These are phyloP conservation scores for Eupithecia pulchellata DNA, from an alignment of 2,888 invertebrate species.

Conservation along the genomic window DNA sequence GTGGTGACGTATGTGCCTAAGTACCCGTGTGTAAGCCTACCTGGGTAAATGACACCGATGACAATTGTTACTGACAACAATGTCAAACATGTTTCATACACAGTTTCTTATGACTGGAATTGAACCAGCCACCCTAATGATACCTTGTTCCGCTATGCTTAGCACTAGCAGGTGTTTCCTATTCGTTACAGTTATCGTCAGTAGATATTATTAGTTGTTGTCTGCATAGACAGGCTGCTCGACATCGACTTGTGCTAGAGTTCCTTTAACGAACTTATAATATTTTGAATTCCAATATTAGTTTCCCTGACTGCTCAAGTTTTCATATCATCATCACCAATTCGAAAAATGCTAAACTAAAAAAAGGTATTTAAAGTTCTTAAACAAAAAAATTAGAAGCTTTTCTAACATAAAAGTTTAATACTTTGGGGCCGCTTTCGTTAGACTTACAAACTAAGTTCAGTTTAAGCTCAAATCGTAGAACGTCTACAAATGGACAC, in stretches of 20 bases:
- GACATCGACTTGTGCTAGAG: background rate
- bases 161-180: slow-evolving; percentile 8
- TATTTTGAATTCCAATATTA: no score
- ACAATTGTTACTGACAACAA: background rate
- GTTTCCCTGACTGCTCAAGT: no score
- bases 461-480: background rate
- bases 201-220: background rate
- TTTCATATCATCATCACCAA: no score
- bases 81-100: background rate
- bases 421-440: background rate
- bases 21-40: background rate
- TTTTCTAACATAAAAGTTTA: background rate
- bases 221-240: background rate
- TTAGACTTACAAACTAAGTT: background rate
- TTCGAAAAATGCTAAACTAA: no score
- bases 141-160: background rate
- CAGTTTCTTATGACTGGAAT: background rate
- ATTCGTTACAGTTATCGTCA: background rate
- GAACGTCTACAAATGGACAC: background rate
- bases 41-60: background rate
- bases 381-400: no score
- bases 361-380: no score
- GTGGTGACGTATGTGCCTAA: no score
- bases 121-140: background rate
- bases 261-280: background rate